These are phyloP conservation scores for Cataglyphis altisquamis DNA, from an alignment of 2,888 invertebrate species.

Conservation along the genomic window DNA sequence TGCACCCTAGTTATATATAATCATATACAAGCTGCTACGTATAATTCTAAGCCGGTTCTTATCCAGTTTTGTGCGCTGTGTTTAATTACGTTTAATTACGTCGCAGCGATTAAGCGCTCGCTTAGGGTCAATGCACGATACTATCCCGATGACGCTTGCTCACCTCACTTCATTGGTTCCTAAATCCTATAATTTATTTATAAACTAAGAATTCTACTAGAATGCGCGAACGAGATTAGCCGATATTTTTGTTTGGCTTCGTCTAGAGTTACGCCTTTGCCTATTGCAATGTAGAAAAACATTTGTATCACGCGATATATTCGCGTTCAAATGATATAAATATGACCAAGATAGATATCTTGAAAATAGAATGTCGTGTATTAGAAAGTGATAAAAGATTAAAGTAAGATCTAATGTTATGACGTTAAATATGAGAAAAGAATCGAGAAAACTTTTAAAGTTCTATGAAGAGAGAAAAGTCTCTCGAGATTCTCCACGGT, in stretches of 20 bases:
- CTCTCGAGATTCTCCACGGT: not conserved
- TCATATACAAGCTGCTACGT: slow-evolving; percentile 12
- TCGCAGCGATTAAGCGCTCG: slow-evolving; percentile 31
- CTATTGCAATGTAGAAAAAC: not conserved
- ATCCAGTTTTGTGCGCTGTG: slow-evolving; percentile 14
- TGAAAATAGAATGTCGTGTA: not conserved
- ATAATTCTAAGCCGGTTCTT: slow-evolving; percentile 41
- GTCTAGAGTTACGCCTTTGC: slow-evolving; percentile 20
- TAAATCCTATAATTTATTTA: slow-evolving; percentile 78
- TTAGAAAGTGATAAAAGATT: not conserved
- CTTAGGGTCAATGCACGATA: slow-evolving; percentile 76
- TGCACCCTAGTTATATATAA: slow-evolving; percentile 1
- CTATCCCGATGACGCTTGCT: slow-evolving; percentile 72
- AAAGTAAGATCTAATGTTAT: not conserved
- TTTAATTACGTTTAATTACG: slow-evolving; percentile 44
- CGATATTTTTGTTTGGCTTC: slow-evolving; percentile 69
- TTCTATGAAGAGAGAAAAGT: not conserved
- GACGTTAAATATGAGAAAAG: not conserved
- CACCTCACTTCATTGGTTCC: slow-evolving; percentile 61
- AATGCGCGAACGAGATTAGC: slow-evolving; percentile 37
- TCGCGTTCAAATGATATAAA: slow-evolving; percentile 5
- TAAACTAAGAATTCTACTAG: slow-evolving; percentile 54
- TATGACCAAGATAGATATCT: not conserved
- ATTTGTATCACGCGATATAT: not conserved
- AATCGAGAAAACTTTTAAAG: not conserved